Percentiles rank a stretch among this genome's conserved stretches.
These are phyloP conservation scores for Gymnodraco acuticeps DNA, from an alignment of 2,797 vertebrate species.

Conservation along the genomic window DNA sequence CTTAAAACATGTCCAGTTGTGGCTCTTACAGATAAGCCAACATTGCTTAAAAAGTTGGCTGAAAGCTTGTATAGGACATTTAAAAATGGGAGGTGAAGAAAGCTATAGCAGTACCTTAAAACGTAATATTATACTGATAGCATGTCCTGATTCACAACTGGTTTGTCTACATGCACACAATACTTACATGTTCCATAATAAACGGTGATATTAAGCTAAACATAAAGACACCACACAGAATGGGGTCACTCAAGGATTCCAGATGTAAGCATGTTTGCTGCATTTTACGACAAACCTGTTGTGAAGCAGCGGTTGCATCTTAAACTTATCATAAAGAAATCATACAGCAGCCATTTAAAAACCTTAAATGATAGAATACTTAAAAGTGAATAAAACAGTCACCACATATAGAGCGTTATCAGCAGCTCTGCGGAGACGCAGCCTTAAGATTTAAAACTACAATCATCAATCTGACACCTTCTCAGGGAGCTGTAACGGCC, in stretches of 20 bases:
- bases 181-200: not conserved
- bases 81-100: conserved; percentile 6
- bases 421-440: conserved; percentile 24
- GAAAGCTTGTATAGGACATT: not conserved
- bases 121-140: conserved; percentile 17
- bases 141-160: not conserved
- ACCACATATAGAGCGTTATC: conserved; percentile 2
- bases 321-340: conserved; percentile 4
- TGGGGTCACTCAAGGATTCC: not conserved
- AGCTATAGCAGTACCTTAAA: not conserved
- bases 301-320: conserved; percentile 23
- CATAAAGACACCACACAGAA: not conserved
- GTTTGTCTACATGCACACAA: not conserved
- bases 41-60: not conserved
- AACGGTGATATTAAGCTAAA: not conserved
- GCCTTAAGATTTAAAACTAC: conserved; percentile 40
- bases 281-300: conserved; percentile 18
- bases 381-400: not conserved
- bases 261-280: not conserved
- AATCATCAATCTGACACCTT: conserved; percentile 32
- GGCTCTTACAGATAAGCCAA: not conserved
- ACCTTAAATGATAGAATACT: conserved; percentile 28
- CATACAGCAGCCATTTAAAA: conserved; percentile 14
- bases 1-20: not conserved
- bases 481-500: not conserved